Base-by-base conservation (phyloP, 2,888 invertebrate genomes). In the Hirtodrosophila duncani region DNA sequence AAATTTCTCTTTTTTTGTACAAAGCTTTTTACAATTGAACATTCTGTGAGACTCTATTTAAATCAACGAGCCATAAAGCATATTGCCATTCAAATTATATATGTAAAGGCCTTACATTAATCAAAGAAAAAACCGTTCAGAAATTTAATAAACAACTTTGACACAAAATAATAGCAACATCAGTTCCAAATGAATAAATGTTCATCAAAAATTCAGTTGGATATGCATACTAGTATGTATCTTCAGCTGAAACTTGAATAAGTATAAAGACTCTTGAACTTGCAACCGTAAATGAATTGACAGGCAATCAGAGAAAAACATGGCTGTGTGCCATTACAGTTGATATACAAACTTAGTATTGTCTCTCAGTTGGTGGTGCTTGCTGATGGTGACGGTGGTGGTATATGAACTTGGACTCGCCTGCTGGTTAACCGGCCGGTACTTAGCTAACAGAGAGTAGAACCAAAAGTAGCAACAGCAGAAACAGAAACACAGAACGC, bases 381-480 rank as follows among this genome's bases (percentile, higher is more conserved):
- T n/a, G n/a, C 3, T 11, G 29, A 14, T 4, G 2, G 29, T 29
- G 24, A 9, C 18, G 33, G 38, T 27, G 37, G 67, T 63, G 75
- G 69, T 67, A 77, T 75, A 79, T 77, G 79, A 79, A 79, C 75
- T 79, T 77, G 63, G n/a, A 74, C 43, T 66, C 56, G 57, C 48
- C 37, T 46, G 42, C 27, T 24, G 38, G 34, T 39, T 55, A 36
- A 29, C 56, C 36, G 39, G 43, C 23, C 36, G 36, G 44, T 36
- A 45, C 44, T 45, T 45, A 41, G 31, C 58, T 44, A 44, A 56
- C 44, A 45, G 5, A 53, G 24, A 34, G 44, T 37, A 31, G 24
- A 34, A 34, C 33, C 39, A 52, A 39, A 7, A n/a, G 11, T 21
- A 23, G 16, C 13, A 8, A 23, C 24, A 24, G 36, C 13, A 51